Percentiles rank a stretch among this genome's conserved stretches.
phyloP scores from a whole-genome alignment of 2,888 invertebrate species.

The Leptinotarsa rubiginosa region DNA sequence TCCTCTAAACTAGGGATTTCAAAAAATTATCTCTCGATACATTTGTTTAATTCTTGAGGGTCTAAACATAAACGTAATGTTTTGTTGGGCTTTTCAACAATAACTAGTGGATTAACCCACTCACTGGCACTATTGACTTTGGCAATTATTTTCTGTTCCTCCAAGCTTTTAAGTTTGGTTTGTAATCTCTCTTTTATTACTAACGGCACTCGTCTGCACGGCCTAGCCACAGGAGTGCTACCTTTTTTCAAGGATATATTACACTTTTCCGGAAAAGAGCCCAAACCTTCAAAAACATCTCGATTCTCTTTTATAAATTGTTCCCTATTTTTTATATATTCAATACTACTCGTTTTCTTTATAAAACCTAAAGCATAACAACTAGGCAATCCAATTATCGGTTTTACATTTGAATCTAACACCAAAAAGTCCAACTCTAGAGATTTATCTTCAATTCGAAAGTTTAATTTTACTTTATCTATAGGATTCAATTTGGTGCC shows the following conservation, averaged over 20 bases:
- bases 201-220: constrained; percentile 24
- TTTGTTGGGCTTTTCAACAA: constrained; percentile 23
- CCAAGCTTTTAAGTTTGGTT: constrained; percentile 22
- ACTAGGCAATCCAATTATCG: constrained; percentile 25
- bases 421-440: constrained; percentile 29
- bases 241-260: constrained; percentile 25
- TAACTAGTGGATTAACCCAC: constrained; percentile 28
- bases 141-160: constrained; percentile 20
- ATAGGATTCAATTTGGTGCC: constrained; percentile 20
- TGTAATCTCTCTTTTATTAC: constrained; percentile 24
- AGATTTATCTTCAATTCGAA: constrained; percentile 22
- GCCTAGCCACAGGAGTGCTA: constrained; percentile 25
- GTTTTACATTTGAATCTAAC: constrained; percentile 29
- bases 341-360: constrained; percentile 21
- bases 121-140: constrained; percentile 23
- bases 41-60: constrained; percentile 25
- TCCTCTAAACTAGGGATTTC: constrained; percentile 31
- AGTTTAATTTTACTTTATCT: constrained; percentile 18
- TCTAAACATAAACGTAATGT: constrained; percentile 25
- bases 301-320: constrained; percentile 23
- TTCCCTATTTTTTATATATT: constrained; percentile 14
- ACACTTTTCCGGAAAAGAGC: constrained; percentile 22
- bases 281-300: constrained; percentile 29
- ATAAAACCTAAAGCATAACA: constrained; percentile 28
- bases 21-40: constrained; percentile 29